Conservation (phyloP, 2,888 invertebrate genomes). For the Drosophila antonietae region DNA sequence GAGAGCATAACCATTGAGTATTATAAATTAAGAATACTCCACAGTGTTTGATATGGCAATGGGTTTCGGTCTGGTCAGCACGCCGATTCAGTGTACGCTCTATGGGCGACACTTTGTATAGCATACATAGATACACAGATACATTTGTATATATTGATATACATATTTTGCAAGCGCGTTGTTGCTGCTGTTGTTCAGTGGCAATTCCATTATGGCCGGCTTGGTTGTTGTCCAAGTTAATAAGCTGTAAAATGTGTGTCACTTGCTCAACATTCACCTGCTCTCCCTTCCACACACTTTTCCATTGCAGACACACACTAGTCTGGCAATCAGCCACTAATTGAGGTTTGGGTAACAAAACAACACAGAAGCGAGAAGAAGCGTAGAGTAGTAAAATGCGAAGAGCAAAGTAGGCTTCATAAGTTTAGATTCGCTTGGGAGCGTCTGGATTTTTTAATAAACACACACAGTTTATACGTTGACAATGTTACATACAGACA, state of each 20-base stretch:
- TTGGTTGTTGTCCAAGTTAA: constrained; percentile 74
- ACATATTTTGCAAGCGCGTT: constrained; percentile 25
- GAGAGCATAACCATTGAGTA: constrained; percentile 8
- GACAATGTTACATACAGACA: background rate
- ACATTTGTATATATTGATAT: background rate
- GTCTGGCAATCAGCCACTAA: constrained; percentile 46
- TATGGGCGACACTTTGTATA: constrained; percentile 44
- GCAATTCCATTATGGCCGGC: constrained; percentile 34
- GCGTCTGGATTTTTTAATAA: background rate
- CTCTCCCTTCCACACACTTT: constrained; percentile 1
- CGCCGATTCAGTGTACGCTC: constrained; percentile 48
- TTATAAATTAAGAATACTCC: background rate
- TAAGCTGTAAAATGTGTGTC: constrained; percentile 81
- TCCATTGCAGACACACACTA: background rate
- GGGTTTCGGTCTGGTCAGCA: constrained; percentile 55
- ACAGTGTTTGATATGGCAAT: constrained; percentile 6
- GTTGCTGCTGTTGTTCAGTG: constrained; percentile 18
- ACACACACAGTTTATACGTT: background rate
- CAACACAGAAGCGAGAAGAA: background rate
- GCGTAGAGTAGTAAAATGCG: background rate
- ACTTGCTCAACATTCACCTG: constrained; percentile 56
- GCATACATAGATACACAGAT: background rate
- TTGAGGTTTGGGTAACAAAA: constrained; percentile 44
- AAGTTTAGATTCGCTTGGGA: constrained; percentile 3
- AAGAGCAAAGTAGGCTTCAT: constrained; percentile 10